phyloP scores from a whole-genome alignment of 2,888 invertebrate genomes.

The Tuberolachnus salignus region DNA sequence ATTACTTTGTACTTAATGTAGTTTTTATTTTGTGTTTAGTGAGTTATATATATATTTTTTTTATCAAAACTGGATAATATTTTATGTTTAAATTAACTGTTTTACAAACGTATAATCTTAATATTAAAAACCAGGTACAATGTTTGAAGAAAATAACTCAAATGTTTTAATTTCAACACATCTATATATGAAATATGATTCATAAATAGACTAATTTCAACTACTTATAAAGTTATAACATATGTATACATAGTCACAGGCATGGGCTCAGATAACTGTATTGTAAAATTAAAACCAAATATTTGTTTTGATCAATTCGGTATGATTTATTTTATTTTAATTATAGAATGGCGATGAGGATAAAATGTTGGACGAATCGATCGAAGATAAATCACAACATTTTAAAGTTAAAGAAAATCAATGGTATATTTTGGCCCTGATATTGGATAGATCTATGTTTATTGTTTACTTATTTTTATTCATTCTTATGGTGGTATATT shows the following conservation, averaged over 20 bases:
- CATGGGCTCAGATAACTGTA: too few relatives aligned
- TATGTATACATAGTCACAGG: too few relatives aligned
- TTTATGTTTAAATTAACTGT: constrained; percentile 5
- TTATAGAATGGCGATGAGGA: background rate
- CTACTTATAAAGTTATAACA: too few relatives aligned
- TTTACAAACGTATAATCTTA: too few relatives aligned
- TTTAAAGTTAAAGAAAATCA: constrained; percentile 63
- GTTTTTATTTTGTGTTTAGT: too few relatives aligned
- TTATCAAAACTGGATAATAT: background rate
- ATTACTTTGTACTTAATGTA: too few relatives aligned
- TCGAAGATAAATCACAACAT: background rate
- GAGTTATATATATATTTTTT: too few relatives aligned
- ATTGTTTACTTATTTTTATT: constrained; percentile 67
- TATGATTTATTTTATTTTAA: background rate
- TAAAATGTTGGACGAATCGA: constrained; percentile 5
- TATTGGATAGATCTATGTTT: constrained; percentile 70
- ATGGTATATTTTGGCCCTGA: constrained; percentile 71
- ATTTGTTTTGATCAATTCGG: background rate
- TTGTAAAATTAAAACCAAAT: background rate
- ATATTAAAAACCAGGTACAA: too few relatives aligned
- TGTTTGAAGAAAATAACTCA: too few relatives aligned
- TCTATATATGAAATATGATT: too few relatives aligned
- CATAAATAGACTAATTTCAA: too few relatives aligned
- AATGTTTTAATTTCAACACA: too few relatives aligned
- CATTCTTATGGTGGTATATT: constrained; percentile 65